These are phyloP conservation scores for crab-eating macaque (Macaca fascicularis) DNA, from an alignment of 2,113 vertebrate genomes.

Conservation along the genomic window DNA sequence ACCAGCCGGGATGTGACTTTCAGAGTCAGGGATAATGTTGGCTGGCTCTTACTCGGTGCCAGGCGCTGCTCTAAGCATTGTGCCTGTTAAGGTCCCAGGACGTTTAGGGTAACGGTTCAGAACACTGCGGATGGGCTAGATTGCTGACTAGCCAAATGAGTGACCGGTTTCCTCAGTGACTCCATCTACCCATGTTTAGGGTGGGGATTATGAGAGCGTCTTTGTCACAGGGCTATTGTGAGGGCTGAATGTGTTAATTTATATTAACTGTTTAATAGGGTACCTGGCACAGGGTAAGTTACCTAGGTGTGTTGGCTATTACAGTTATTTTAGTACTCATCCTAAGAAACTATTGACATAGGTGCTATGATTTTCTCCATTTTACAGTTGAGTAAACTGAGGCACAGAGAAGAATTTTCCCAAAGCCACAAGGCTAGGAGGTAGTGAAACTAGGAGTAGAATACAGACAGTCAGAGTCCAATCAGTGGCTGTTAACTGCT, in stretches of 20 bases:
- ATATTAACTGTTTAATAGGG: background rate
- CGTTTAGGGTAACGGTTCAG: background rate
- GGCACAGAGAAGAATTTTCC: background rate
- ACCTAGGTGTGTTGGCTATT: background rate
- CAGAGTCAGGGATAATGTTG: background rate
- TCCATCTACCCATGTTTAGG: background rate
- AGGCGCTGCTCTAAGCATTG: background rate
- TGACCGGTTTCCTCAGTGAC: background rate
- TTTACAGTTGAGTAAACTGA: background rate
- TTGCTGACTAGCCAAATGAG: background rate
- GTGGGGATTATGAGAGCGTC: too few species aligned
- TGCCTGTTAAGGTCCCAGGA: background rate
- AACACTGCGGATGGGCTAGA: too few species aligned
- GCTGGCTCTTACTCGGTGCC: background rate
- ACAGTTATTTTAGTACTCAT: background rate
- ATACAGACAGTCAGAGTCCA: background rate
- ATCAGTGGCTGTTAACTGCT: background rate
- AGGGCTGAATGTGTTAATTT: background rate
- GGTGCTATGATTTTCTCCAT: background rate
- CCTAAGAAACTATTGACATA: background rate
- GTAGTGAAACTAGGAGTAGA: background rate
- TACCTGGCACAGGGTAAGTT: background rate
- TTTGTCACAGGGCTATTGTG: background rate
- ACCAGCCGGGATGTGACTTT: background rate
- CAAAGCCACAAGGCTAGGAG: background rate